Evolutionary conservation across 2,888 invertebrate genomes (phyloP).

Genomic region (Amiota minor): DNA sequence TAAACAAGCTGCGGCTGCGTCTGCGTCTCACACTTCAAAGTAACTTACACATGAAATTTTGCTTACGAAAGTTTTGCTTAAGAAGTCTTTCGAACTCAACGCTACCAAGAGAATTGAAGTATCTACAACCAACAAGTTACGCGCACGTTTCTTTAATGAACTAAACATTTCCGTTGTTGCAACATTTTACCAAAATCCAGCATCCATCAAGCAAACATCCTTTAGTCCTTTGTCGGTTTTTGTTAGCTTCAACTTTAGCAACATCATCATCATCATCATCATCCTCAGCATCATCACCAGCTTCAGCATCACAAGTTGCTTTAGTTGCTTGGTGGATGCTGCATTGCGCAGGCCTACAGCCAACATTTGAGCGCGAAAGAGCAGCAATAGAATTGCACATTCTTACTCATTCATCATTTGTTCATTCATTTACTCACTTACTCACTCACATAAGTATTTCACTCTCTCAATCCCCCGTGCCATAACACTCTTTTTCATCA

Average conservation of each 20-base stretch:
- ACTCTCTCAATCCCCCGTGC: neutral
- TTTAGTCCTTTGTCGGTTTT: slow-evolving; percentile 34
- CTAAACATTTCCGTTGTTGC: slow-evolving; percentile 61
- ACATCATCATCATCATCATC: neutral
- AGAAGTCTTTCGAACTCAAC: neutral
- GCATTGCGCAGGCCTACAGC: slow-evolving; percentile 63
- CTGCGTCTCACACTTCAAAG: slow-evolving; percentile 19
- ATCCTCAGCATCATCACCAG: neutral
- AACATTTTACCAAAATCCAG: slow-evolving; percentile 61
- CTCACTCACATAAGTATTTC: slow-evolving; percentile 1
- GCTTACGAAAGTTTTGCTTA: slow-evolving; percentile 10
- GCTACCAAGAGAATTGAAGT: neutral
- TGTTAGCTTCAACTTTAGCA: slow-evolving; percentile 16
- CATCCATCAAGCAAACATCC: slow-evolving; percentile 19
- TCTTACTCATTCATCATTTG: neutral
- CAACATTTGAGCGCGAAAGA: slow-evolving; percentile 62
- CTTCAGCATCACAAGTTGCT: slow-evolving; percentile 3
- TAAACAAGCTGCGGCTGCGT: slow-evolving; percentile 17
- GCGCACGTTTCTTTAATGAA: slow-evolving; percentile 71
- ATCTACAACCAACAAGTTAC: slow-evolving; percentile 65
- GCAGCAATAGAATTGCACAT: slow-evolving; percentile 25
- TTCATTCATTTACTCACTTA: slow-evolving; percentile 17
- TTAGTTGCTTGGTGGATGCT: slow-evolving; percentile 51
- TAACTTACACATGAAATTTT: neutral
- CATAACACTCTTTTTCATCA: too few species aligned